Evolutionary conservation across 2,888 invertebrate genomes (phyloP).

Genomic region (Ditula angustiorana): DNA sequence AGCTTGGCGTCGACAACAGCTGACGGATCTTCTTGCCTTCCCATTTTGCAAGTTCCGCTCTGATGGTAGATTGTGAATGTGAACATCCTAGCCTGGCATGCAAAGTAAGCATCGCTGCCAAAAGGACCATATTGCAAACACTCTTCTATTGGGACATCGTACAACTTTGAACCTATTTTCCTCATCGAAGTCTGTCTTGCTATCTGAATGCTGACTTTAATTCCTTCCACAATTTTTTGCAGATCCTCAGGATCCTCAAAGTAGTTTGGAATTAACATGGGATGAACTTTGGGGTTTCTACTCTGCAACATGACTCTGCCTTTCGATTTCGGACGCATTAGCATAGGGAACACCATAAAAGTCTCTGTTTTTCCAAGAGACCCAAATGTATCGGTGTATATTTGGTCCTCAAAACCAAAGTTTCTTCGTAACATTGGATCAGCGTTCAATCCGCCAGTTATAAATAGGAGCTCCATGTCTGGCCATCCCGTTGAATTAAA

Average conservation of each 20-base stretch:
- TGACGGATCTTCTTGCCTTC: conserved; percentile 79
- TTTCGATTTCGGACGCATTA: conserved; percentile 90
- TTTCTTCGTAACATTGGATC: conserved; percentile 76
- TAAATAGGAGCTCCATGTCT: conserved; percentile 88
- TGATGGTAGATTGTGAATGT: conserved; percentile 90
- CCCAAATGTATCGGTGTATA: conserved; percentile 71
- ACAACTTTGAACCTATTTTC: conserved; percentile 85
- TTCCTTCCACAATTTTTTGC: conserved; percentile 87
- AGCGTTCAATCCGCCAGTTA: conserved; percentile 82
- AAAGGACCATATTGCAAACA: conserved; percentile 84
- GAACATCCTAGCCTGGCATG: conserved; percentile 88
- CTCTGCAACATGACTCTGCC: conserved; percentile 89
- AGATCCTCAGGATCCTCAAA: conserved; percentile 87
- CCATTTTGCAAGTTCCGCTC: conserved; percentile 89
- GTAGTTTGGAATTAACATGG: conserved; percentile 93
- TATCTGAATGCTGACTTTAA: conserved; percentile 85
- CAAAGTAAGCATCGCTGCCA: conserved; percentile 89
- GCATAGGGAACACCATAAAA: conserved; percentile 88
- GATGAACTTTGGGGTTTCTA: conserved; percentile 89
- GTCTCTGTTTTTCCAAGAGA: conserved; percentile 69
- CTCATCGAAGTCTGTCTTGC: conserved; percentile 85
- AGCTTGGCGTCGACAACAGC: conserved; percentile 88
- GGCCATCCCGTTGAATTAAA: conserved; percentile 85
- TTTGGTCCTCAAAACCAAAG: conserved; percentile 82
- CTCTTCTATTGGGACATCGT: conserved; percentile 85